Base-by-base conservation (phyloP, 2,797 vertebrate species). In the Argya squamiceps region DNA sequence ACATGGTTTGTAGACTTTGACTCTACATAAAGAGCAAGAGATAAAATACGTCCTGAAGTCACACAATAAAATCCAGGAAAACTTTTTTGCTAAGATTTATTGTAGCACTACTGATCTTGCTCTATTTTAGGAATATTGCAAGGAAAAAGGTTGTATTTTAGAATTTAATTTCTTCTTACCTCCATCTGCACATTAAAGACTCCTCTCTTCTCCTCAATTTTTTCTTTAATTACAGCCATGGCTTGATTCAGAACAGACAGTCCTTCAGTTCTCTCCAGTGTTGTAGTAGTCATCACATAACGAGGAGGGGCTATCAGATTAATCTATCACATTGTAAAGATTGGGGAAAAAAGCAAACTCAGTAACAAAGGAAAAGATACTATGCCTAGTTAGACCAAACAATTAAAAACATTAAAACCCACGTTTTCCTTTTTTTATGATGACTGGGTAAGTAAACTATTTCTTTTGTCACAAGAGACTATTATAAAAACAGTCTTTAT, bases 151-250 rank as follows among this genome's bases (percentile, higher is more conserved):
- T 13, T 18, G 3, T 15, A 19, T 37, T 94, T 82, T 27, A 59
- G 29, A 62, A 53, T 19, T 27, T 36, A 89, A 74, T 22, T 5
- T 15, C 23, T 58, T 91, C 93, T 98, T 89, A 99, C 99, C 98
- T 99, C 99, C 99, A 99, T 99, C 91, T 99, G 99, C 94, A 99
- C 99, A 96, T 99, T 99, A 84, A 99, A 99, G 88, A 99, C 99
- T 2, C 99, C 99, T 91, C 99, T 98, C 96, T 99, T 99, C 98
- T 99, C 99, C 92, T 99, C 99, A 23, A 99, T 99, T 98, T 98
- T 99, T 97, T 99, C 99, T 98, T 99, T 99, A 97, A 99, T 99
- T 69, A 99, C 99, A 47, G 99, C 98, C 99, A 99, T 99, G 89
- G 99, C 99, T 97, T 99, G 99, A 97, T 99, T 99, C 92, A 99